Evolutionary conservation across 2,888 invertebrate species (phyloP), one percentile per base, ranked within the genome.

Genomic region (Caenorhabditis auriculariae): DNA sequence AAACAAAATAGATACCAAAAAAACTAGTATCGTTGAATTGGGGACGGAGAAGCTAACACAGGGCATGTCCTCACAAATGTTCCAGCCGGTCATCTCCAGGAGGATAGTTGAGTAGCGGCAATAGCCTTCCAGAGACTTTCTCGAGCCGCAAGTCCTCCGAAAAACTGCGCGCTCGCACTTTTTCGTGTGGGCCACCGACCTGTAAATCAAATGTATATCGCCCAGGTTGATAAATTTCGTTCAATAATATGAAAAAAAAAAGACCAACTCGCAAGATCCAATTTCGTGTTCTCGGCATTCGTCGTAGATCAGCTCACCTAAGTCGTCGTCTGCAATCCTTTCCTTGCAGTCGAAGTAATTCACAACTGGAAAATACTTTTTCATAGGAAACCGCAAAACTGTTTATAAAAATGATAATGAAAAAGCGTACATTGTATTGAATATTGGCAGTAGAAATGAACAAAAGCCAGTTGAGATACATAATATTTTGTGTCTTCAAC

Each of bases 101-200:
- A 60, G 35, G 21, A 60, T 60, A 41, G 52, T 60, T 28, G 47
- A 45, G 26, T 60, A 60, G 28, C 44, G 48, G 38, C 60, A 60
- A 41, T 60, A 60, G 4, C 55, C 48, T 12, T 60, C 44, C 15
- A 60, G 49, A 27, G 50, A 41, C 7, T 3, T n/a, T 1, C 35
- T 53, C 21, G 45, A 28, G 4, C 48, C 50, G 32, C 60, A 60
- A 23, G 56, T 47, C 29, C 53, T 60, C 3, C 60, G 47, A 5
- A 60, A 46, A 19, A 60, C 60, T 7, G 60, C 60, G 1, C 54
- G 47, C 21, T 60, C 60, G 29, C 60, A 60, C 42, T 60, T 55
- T 17, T 51, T 60, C n/a, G 60, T 56, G 32, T 37, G 27, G 3
- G 60, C 43, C 0, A 60, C 60, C 5, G 60, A 60, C 7, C 60